These are phyloP conservation scores for Nesidiocoris tenuis DNA, from an alignment of 2,888 invertebrate species.

Conservation along the genomic window DNA sequence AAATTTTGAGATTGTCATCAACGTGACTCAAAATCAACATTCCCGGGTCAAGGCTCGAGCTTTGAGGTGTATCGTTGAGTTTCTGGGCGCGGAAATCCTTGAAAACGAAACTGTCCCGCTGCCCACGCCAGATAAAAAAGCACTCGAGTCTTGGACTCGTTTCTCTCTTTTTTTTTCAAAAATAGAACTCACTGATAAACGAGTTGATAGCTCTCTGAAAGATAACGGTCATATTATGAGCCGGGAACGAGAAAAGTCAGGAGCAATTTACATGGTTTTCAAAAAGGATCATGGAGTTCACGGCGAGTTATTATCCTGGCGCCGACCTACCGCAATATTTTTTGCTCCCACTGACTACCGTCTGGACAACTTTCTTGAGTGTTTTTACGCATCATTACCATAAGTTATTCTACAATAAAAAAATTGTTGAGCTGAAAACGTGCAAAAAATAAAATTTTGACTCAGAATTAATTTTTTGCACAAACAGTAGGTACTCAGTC, in stretches of 20 bases:
- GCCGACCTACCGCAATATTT: background rate
- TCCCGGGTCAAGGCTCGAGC: background rate
- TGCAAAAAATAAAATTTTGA: too few species aligned
- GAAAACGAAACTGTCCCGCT: background rate
- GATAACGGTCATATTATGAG: background rate
- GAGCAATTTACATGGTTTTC: background rate
- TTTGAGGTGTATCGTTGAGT: background rate
- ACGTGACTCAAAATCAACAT: too few species aligned
- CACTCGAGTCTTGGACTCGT: background rate
- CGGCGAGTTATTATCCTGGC: background rate
- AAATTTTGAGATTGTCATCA: too few species aligned
- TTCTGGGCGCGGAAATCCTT: background rate
- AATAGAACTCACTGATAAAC: background rate
- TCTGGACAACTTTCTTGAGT: too few species aligned
- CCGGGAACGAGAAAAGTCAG: background rate
- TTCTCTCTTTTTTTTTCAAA: background rate
- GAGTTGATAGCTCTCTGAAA: background rate
- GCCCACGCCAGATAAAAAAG: background rate
- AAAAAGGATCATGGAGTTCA: background rate
- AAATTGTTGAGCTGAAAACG: too few species aligned
- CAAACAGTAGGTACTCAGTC: too few species aligned
- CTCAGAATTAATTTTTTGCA: too few species aligned
- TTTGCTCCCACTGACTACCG: too few species aligned
- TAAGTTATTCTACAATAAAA: too few species aligned
- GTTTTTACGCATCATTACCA: too few species aligned